Percentiles rank a stretch among this genome's conserved stretches.
phyloP scores from a whole-genome alignment of 2,888 invertebrate species.

The Cheilosia soror region DNA sequence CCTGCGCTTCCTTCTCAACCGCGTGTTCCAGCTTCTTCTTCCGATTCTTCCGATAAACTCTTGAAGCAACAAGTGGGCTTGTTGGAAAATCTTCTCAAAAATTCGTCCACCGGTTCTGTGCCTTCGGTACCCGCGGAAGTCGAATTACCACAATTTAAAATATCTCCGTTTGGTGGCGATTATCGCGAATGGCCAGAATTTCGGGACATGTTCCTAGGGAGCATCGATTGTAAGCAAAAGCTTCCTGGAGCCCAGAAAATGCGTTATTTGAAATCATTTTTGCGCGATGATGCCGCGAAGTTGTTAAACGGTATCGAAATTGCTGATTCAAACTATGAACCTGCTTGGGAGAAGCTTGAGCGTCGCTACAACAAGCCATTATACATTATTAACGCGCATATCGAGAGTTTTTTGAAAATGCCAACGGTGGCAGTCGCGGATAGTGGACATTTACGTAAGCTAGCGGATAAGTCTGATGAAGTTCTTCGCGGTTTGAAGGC shows the following conservation, averaged over 20 bases:
- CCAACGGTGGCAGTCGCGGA: not conserved
- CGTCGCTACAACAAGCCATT: too few species aligned
- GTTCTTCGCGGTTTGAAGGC: slow-evolving; percentile 18
- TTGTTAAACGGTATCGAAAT: slow-evolving; percentile 33
- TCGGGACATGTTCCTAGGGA: slow-evolving; percentile 26
- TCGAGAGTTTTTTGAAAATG: too few species aligned
- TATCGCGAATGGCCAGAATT: slow-evolving; percentile 4
- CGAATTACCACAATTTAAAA: slow-evolving; percentile 4
- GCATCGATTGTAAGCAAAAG: slow-evolving; percentile 5
- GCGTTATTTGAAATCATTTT: slow-evolving; percentile 34
- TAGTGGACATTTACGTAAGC: slow-evolving; percentile 19
- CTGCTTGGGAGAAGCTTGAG: not conserved
- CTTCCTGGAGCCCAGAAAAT: slow-evolving; percentile 23
- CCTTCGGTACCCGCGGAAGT: not conserved
- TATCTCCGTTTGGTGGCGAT: slow-evolving; percentile 15
- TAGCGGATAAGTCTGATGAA: slow-evolving; percentile 14
- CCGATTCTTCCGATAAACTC: slow-evolving; percentile 2
- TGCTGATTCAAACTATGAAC: slow-evolving; percentile 23
- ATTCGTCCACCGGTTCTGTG: not conserved
- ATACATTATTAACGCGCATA: too few species aligned
- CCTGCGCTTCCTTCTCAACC: not conserved
- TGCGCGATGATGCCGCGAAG: slow-evolving; percentile 20
- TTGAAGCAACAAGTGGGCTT: slow-evolving; percentile 14
- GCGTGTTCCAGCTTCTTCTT: too few species aligned
- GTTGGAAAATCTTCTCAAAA: slow-evolving; percentile 1